Evolutionary conservation across 2,888 invertebrate species (phyloP), one percentile per base, ranked within the genome.

Genomic region (Platycheirus rosarum): DNA sequence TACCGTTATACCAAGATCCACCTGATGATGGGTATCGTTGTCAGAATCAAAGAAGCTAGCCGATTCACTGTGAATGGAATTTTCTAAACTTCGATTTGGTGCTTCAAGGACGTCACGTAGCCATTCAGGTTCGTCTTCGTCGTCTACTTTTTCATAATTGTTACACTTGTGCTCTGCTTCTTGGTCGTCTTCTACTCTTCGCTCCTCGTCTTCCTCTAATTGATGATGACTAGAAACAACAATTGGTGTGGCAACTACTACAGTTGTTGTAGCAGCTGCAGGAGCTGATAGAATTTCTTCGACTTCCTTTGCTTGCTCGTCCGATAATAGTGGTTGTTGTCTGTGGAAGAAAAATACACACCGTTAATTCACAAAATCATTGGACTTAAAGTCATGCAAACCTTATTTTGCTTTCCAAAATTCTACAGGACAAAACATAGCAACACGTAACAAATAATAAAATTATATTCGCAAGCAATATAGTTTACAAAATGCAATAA

Each of bases 251-350:
- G 88, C 89, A 86, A 87, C 88, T 85, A 88, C 87, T 80, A 89
- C 88, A 86, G 89, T 88, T 74, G 87, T 86, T 84, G 89, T 87
- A 75, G 87, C 86, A 57, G 89, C 89, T 80, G 89, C 87, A 8
- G 75, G 92, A 85, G 94, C 94, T 85, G 95, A 94, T 87, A 97
- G 89, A 89, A 97, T 93, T 88, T 95, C 93, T 86, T 95, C 95
- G 85, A 97, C 96, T 92, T 97, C 96, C 90, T 96, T 95, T 86
- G 97, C 97, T 91, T 97, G 96, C 91, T 97, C 97, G 90, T 97
- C 97, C 78, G 96, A 96, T 88, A 96, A 92, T 88, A 96, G 91
- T 88, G 94, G 93, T 91, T 95, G 95, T 93, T 95, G 94, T 91
- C 95, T 95, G 91, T 84, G 16, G 8, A 66, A 60, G 35, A 44